A percentile compares a stretch with the other conserved stretches of the same genome.
These are phyloP conservation scores for Varecia variegata DNA, from an alignment of 2,797 vertebrate genomes.

Conservation along the genomic window DNA sequence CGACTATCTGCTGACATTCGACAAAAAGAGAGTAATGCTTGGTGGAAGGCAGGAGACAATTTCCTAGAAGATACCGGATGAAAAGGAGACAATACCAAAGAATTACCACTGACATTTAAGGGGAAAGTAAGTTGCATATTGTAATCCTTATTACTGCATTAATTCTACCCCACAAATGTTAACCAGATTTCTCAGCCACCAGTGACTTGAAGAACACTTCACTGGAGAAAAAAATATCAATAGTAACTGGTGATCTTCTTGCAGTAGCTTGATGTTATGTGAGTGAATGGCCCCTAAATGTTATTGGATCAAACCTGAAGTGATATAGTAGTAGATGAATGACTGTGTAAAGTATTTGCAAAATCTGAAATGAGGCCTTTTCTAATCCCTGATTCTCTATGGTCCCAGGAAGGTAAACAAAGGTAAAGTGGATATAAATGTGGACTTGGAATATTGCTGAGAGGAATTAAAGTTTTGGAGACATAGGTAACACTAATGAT, in stretches of 20 bases:
- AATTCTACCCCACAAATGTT: background rate
- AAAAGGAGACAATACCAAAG: background rate
- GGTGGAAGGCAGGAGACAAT: slow-evolving; percentile 96
- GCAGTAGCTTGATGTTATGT: background rate
- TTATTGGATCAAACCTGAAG: background rate
- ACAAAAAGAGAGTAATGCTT: slow-evolving; percentile 98
- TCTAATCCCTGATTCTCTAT: background rate
- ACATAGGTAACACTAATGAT: background rate
- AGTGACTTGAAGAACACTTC: background rate
- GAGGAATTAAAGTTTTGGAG: background rate
- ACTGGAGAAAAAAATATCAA: background rate
- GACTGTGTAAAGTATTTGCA: background rate
- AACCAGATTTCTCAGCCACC: background rate
- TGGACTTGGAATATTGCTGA: background rate
- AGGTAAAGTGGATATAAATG: background rate
- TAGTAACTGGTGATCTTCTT: background rate
- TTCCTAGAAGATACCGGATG: slow-evolving; percentile 85
- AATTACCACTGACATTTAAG: background rate
- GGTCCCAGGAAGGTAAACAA: background rate
- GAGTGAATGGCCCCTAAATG: background rate
- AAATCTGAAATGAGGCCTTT: background rate
- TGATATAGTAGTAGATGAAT: background rate
- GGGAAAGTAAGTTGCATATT: background rate
- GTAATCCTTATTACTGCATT: background rate
- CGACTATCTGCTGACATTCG: slow-evolving; percentile 98